Conservation (phyloP, 1,140 invertebrate species). For the Pseudomyrmex dendroicus region DNA sequence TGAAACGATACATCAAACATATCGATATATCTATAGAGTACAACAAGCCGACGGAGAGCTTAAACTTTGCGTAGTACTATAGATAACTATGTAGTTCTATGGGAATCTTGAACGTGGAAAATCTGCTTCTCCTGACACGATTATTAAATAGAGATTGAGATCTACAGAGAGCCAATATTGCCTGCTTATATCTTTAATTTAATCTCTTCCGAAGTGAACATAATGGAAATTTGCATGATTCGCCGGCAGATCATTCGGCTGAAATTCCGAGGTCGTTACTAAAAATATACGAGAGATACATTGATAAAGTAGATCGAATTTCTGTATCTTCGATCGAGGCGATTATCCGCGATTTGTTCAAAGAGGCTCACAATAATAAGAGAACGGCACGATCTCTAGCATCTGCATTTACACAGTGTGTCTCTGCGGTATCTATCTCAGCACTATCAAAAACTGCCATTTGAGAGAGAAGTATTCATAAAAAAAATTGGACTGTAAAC, state of each 20-base stretch:
- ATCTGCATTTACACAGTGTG: conserved; percentile 53
- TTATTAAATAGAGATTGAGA: conserved; percentile 6
- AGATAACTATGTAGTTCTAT: background rate
- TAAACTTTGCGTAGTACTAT: background rate
- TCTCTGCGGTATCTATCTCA: background rate
- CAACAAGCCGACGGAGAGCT: background rate
- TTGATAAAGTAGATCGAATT: conserved; percentile 10
- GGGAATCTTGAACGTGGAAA: background rate
- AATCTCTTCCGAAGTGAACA: background rate
- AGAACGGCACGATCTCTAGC: background rate
- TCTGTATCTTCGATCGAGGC: conserved; percentile 14
- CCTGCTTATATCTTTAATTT: conserved; percentile 30
- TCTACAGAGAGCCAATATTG: background rate
- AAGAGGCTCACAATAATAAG: conserved; percentile 21
- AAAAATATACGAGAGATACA: conserved; percentile 13
- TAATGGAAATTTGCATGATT: conserved; percentile 19
- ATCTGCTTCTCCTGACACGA: background rate
- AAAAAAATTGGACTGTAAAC: conserved; percentile 11
- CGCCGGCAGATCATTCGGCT: background rate
- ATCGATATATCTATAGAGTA: background rate
- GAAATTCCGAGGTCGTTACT: conserved; percentile 5
- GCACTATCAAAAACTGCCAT: conserved; percentile 30
- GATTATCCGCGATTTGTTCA: conserved; percentile 11
- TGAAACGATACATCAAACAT: background rate
- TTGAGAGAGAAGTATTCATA: conserved; percentile 18